A percentile compares a stretch with the other conserved stretches of the same genome.
These are phyloP conservation scores for Dolomedes plantarius DNA, from an alignment of 2,888 invertebrate genomes.

Conservation along the genomic window DNA sequence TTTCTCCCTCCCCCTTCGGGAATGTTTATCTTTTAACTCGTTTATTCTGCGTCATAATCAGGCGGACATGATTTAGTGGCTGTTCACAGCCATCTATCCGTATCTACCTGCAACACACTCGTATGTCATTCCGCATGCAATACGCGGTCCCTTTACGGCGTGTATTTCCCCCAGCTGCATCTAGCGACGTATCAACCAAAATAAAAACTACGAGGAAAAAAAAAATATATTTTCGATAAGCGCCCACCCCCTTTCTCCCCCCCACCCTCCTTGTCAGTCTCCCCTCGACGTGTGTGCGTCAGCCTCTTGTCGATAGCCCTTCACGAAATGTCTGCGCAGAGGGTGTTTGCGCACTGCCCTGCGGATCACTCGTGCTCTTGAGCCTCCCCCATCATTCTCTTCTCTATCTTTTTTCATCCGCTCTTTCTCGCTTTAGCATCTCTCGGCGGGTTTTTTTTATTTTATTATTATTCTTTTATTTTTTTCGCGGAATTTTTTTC, in stretches of 20 bases:
- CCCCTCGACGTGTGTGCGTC: constrained; percentile 64
- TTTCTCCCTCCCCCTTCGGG: too few species aligned
- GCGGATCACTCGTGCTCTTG: constrained; percentile 53
- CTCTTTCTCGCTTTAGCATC: constrained; percentile 4
- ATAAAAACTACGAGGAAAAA: background rate
- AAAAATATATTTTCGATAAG: constrained; percentile 28
- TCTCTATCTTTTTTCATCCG: background rate
- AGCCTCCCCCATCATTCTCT: constrained; percentile 28
- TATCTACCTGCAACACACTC: background rate
- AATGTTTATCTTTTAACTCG: too few species aligned
- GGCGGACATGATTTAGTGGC: too few species aligned
- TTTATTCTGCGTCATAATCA: too few species aligned
- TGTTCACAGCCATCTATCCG: background rate
- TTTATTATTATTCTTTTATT: background rate
- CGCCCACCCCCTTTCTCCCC: constrained; percentile 10
- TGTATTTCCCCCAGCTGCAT: constrained; percentile 59
- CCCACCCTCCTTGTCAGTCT: constrained; percentile 56
- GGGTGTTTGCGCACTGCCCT: constrained; percentile 46
- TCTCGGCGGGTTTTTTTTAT: constrained; percentile 9
- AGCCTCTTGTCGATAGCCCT: constrained; percentile 67
- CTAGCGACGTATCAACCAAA: constrained; percentile 11
- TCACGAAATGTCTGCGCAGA: constrained; percentile 63
- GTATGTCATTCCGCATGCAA: constrained; percentile 1
- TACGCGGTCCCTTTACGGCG: constrained; percentile 34
- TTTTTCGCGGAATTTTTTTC: constrained; percentile 1